Percentiles rank a stretch among this genome's conserved stretches.
Evolutionary conservation across 2,113 vertebrate species (phyloP).

Genomic region (Falcunculus frontatus): DNA sequence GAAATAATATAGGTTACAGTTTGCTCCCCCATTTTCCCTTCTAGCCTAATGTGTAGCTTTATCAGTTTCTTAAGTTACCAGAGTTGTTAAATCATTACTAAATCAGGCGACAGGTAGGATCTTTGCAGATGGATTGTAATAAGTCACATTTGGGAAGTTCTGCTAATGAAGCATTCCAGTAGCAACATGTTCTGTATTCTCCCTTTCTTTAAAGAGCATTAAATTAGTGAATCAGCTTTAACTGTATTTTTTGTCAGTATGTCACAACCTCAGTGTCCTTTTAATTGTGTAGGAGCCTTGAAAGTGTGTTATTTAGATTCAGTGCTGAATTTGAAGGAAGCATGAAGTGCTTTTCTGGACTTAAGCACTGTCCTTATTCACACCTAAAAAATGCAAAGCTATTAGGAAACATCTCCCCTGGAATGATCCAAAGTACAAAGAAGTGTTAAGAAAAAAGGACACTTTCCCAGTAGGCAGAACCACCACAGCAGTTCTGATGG

Average conservation of each 20-base stretch:
- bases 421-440: background rate
- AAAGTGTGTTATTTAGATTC: background rate
- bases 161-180: background rate
- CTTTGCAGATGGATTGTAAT: background rate
- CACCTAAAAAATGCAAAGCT: background rate
- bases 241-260: background rate
- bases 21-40: background rate
- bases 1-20: background rate
- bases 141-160: background rate
- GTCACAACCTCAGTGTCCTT: background rate
- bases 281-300: background rate
- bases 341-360: background rate
- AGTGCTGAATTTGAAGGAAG: background rate
- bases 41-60: background rate
- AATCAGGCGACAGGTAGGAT: background rate
- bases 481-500: background rate
- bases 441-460: background rate
- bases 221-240: background rate
- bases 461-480: background rate
- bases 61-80: background rate
- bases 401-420: background rate
- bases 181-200: background rate
- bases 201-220: background rate
- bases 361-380: background rate
- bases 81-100: background rate